Conservation (phyloP, 2,113 vertebrate species). For the Tetrao urogallus region DNA sequence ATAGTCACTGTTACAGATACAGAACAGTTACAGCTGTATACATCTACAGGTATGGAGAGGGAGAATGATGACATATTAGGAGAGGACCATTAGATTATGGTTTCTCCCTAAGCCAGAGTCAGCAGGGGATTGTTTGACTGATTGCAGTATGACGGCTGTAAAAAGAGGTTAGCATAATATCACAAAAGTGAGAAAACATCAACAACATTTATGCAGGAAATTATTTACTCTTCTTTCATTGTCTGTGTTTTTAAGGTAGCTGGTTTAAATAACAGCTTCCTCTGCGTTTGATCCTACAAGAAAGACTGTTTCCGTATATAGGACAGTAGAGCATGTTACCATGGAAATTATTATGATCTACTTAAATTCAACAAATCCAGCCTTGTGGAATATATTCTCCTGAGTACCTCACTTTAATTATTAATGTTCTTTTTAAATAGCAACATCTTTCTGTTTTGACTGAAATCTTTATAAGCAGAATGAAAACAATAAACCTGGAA, state of each 20-base stretch:
- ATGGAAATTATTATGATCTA: constrained; percentile 59
- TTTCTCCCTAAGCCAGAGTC: background rate
- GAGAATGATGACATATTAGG: background rate
- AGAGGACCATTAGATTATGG: background rate
- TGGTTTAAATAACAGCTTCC: constrained; percentile 17
- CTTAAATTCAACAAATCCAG: constrained; percentile 51
- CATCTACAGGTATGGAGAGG: background rate
- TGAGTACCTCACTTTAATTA: constrained; percentile 30
- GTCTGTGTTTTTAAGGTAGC: background rate
- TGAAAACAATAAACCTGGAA: constrained; percentile 7
- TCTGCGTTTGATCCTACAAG: background rate
- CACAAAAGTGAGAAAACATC: background rate
- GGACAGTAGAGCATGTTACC: constrained; percentile 59
- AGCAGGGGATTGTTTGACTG: constrained; percentile 2
- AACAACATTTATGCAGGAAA: background rate
- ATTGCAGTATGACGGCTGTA: background rate
- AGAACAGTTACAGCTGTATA: background rate
- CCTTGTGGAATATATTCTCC: background rate
- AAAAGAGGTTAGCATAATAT: background rate
- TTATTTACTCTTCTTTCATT: background rate
- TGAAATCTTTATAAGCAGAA: background rate
- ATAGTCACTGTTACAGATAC: background rate
- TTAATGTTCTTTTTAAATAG: constrained; percentile 43
- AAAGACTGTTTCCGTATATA: constrained; percentile 28
- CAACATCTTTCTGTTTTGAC: constrained; percentile 3